Conservation (phyloP, 2,888 invertebrate species). For the Drosophila paranaensis region DNA sequence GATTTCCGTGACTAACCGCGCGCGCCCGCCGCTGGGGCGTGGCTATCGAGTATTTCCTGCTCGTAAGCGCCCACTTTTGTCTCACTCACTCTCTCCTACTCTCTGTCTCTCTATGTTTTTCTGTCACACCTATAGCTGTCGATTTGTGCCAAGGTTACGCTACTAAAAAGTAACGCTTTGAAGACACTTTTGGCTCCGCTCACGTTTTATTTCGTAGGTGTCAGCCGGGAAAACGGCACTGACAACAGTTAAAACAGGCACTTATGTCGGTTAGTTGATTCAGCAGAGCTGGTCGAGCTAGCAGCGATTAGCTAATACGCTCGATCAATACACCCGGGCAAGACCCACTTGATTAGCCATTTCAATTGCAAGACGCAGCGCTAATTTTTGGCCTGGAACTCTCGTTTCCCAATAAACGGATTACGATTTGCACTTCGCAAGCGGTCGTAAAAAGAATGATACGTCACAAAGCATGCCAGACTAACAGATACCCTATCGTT, state of each 20-base stretch:
- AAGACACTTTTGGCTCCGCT: constrained; percentile 37
- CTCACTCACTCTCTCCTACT: neutral
- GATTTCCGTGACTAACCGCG: constrained; percentile 34
- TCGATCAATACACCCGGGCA: constrained; percentile 42
- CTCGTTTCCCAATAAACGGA: constrained; percentile 18
- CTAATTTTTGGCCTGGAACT: constrained; percentile 16
- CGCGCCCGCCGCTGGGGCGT: constrained; percentile 28
- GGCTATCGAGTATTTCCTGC: constrained; percentile 45
- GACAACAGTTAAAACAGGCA: constrained; percentile 42
- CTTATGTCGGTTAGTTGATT: constrained; percentile 30
- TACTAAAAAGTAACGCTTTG: constrained; percentile 36
- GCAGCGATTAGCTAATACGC: constrained; percentile 43
- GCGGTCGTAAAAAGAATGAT: constrained; percentile 26
- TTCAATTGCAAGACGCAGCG: constrained; percentile 54
- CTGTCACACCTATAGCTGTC: constrained; percentile 2
- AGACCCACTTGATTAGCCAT: constrained; percentile 25
- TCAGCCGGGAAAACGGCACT: constrained; percentile 44
- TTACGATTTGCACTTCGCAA: constrained; percentile 36
- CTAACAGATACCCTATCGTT: neutral
- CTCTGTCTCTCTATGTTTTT: neutral
- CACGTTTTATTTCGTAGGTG: constrained; percentile 76
- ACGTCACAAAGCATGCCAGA: neutral
- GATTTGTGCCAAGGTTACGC: constrained; percentile 71
- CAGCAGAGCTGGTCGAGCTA: constrained; percentile 31
- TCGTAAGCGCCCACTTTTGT: neutral